Evolutionary conservation across 2,113 vertebrate genomes (phyloP), one percentile per base, ranked within the genome.

Genomic region (Takifugu bimaculatus): DNA sequence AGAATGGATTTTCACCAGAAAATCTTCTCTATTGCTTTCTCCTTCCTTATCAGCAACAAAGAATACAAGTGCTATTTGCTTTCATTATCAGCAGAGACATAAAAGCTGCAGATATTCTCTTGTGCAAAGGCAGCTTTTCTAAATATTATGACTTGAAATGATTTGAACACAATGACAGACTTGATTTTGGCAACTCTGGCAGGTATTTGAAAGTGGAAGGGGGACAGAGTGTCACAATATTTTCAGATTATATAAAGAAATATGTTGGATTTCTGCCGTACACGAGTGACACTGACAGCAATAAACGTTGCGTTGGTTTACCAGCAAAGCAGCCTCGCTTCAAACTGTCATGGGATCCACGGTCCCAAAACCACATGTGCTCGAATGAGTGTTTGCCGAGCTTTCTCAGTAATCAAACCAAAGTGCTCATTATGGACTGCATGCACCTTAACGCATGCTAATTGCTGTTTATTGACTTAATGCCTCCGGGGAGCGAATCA

Each of bases 391-490:
- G 69, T 75, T 68, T 64, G 65, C 54, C 11, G 53, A 74, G 70
- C 77, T 74, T 75, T 77, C 69, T 78, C 62, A 54, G 59, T 70
- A 64, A 70, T 76, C 81, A 69, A 58, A 80, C 55, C 65, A 64
- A 77, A 87, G 70, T 58, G 44, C 67, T 69, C 65, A 84, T 83
- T 80, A 85, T 70, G 69, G 72, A 66, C 54, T 66, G 60, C 71
- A 62, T 58, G 28, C 59, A 50, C 60, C 50, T 65, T 72, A 78
- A 84, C 77, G 74, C 79, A 87, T 82, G 65, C 73, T 87, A 83
- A 87, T 85, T 83, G 74, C 65, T 71, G 68, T 74, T 81, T 80
- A 79, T 82, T 78, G 78, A 72, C 62, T 45, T 60, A 65, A 79
- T 82, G 55, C 65, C 66, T 68, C 54, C 63, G 62, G 25, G 52